Evolutionary conservation across 2,113 vertebrate genomes (phyloP).

Genomic region (Semicossyphus pulcher): DNA sequence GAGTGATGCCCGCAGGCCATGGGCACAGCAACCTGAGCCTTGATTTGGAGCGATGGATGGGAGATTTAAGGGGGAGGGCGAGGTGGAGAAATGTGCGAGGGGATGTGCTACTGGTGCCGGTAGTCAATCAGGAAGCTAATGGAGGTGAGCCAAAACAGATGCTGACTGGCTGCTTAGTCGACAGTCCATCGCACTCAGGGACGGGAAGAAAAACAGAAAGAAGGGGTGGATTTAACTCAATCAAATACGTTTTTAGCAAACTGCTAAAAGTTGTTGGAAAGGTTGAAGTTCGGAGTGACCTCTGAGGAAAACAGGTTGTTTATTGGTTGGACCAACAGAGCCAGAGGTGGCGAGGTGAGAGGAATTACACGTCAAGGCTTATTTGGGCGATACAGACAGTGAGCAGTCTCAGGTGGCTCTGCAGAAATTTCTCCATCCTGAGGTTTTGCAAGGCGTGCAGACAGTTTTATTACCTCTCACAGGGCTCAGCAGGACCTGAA

Average conservation of each 20-base stretch:
- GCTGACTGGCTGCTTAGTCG: slow-evolving; percentile 54
- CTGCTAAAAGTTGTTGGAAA: slow-evolving; percentile 18
- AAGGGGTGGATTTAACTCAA: background rate
- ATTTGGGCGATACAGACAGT: slow-evolving; percentile 58
- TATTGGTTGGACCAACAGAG: slow-evolving; percentile 48
- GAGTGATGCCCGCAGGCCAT: slow-evolving; percentile 66
- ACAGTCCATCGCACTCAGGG: slow-evolving; percentile 18
- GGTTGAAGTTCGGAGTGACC: slow-evolving; percentile 52
- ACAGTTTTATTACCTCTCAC: slow-evolving; percentile 56
- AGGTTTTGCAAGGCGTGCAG: slow-evolving; percentile 16
- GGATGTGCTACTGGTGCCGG: slow-evolving; percentile 21
- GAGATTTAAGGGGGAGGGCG: slow-evolving; percentile 49
- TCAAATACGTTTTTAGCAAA: slow-evolving; percentile 10
- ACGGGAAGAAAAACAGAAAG: slow-evolving; percentile 8
- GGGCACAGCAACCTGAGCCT: slow-evolving; percentile 44
- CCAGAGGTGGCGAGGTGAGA: slow-evolving; percentile 53
- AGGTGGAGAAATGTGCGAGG: slow-evolving; percentile 22
- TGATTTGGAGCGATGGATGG: slow-evolving; percentile 67
- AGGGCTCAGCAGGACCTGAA: slow-evolving; percentile 32
- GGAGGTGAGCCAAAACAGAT: slow-evolving; percentile 59
- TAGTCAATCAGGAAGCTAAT: slow-evolving; percentile 64
- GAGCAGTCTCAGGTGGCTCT: slow-evolving; percentile 49
- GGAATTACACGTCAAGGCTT: slow-evolving; percentile 73
- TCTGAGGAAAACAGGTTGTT: slow-evolving; percentile 56
- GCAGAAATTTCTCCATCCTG: slow-evolving; percentile 46